A percentile compares a stretch with the other conserved stretches of the same genome.
Conservation (phyloP, 2,113 vertebrate genomes). For the Lamprotornis superbus region DNA sequence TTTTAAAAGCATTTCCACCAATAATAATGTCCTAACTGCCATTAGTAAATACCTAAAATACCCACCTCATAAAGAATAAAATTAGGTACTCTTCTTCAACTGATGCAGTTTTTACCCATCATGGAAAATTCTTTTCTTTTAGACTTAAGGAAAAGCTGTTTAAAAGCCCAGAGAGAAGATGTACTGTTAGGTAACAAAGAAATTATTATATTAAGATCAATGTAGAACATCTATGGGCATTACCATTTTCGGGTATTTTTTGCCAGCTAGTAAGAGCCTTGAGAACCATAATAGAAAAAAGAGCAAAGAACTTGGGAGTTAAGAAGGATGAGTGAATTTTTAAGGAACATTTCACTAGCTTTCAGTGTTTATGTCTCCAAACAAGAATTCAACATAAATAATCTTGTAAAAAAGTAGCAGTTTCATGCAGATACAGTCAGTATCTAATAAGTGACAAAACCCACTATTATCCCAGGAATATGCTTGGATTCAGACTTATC, state of each 20-base stretch:
- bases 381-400: not conserved
- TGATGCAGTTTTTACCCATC: not conserved
- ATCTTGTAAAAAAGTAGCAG: not conserved
- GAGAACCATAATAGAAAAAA: not conserved
- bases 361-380: not conserved
- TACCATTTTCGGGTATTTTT: not conserved
- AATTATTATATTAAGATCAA: not conserved
- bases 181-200: not conserved
- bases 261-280: not conserved
- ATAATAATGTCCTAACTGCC: not conserved
- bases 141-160: not conserved
- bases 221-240: not conserved
- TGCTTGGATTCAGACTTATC: not conserved
- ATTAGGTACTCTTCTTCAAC: not conserved
- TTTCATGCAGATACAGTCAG: not conserved
- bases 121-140: not conserved
- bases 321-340: not conserved
- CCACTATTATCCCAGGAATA: not conserved
- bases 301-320: fast-evolving
- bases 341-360: not conserved
- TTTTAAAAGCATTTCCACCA: not conserved
- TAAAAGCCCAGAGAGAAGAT: not conserved
- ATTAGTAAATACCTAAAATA: not conserved
- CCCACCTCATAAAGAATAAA: fast-evolving
- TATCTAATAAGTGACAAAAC: not conserved